Evolutionary conservation across 2,888 invertebrate species (phyloP).

Genomic region (Parelbella ahira): DNA sequence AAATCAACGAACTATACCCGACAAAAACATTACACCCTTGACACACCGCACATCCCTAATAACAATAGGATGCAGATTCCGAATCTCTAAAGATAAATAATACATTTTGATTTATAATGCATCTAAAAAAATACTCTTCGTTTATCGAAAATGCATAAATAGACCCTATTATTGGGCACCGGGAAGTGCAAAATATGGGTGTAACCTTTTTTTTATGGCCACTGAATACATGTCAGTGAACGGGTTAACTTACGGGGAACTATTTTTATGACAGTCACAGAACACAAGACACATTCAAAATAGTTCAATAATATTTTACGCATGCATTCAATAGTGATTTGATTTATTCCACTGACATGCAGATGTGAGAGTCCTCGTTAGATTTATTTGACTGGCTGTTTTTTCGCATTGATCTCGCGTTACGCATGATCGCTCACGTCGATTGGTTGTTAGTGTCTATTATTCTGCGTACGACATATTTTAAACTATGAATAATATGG

Average conservation of each 20-base stretch:
- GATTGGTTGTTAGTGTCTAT: slow-evolving; percentile 71
- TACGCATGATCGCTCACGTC: slow-evolving; percentile 77
- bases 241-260: slow-evolving; percentile 74
- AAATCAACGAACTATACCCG: slow-evolving; percentile 47
- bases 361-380: slow-evolving; percentile 77
- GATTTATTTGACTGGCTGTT: slow-evolving; percentile 79
- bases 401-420: slow-evolving; percentile 65
- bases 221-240: slow-evolving; percentile 74
- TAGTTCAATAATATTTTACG: slow-evolving; percentile 79
- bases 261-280: slow-evolving; percentile 50
- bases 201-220: slow-evolving; percentile 72
- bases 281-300: slow-evolving; percentile 69
- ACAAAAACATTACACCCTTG: slow-evolving; percentile 78
- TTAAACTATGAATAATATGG: no score
- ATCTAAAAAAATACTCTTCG: slow-evolving; percentile 78
- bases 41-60: slow-evolving; percentile 77
- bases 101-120: slow-evolving; percentile 80
- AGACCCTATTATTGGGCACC: slow-evolving; percentile 77
- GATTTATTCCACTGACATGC: slow-evolving; percentile 80
- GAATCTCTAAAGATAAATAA: slow-evolving; percentile 80
- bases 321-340: slow-evolving; percentile 77
- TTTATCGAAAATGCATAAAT: slow-evolving; percentile 80
- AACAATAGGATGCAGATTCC: slow-evolving; percentile 80
- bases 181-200: slow-evolving; percentile 81
- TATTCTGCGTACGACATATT: no score